These are phyloP conservation scores for Ariolimax columbianus DNA, from an alignment of 2,888 invertebrate species.

Conservation along the genomic window DNA sequence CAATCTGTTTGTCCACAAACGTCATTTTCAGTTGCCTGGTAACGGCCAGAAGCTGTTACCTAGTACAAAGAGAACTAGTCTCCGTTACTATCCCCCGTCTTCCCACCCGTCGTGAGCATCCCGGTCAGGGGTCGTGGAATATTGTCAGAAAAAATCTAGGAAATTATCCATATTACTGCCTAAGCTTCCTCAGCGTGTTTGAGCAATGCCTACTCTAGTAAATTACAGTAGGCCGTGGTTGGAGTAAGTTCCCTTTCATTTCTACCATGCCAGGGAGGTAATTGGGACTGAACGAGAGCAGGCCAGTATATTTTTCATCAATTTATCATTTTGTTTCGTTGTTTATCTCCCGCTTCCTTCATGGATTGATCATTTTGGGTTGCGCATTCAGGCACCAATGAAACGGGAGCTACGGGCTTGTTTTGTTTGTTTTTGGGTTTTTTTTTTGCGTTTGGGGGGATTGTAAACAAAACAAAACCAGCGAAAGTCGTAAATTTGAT, in stretches of 20 bases:
- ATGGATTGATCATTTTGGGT: not conserved
- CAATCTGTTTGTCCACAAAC: not conserved
- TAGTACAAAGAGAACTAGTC: not conserved
- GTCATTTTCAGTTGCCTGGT: not conserved
- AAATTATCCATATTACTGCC: constrained; percentile 14
- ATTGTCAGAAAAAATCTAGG: not conserved
- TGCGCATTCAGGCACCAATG: too few species aligned
- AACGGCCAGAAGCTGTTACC: not conserved
- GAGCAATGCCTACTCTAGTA: not conserved
- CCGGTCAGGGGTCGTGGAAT: not conserved
- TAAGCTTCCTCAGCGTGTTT: not conserved
- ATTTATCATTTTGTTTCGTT: not conserved
- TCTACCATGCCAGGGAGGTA: not conserved
- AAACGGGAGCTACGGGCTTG: too few species aligned
- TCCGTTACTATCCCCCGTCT: not conserved
- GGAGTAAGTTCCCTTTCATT: not conserved
- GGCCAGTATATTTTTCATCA: not conserved
- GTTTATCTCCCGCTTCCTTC: not conserved
- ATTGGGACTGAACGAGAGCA: not conserved
- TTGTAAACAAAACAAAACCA: too few species aligned
- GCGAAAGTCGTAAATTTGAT: too few species aligned
- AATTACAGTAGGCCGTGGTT: not conserved
- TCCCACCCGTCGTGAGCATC: not conserved
- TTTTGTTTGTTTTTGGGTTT: too few species aligned
- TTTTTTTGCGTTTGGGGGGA: too few species aligned